Conservation (phyloP, 2,888 invertebrate genomes). For the Baronia brevicornis region DNA sequence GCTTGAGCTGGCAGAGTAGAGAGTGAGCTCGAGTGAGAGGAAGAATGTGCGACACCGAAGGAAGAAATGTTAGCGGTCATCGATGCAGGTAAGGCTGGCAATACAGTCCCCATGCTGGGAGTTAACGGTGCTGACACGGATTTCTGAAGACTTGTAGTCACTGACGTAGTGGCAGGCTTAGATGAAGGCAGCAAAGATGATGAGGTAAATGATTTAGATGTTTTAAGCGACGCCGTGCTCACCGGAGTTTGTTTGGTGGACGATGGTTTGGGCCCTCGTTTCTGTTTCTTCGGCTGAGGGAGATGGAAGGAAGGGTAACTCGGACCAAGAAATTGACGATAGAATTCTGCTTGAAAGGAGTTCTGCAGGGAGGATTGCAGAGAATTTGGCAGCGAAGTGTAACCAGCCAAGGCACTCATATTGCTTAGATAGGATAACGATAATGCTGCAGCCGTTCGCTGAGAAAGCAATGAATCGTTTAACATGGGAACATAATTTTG, state of each 20-base stretch:
- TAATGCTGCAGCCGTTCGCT: conserved; percentile 56
- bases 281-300: conserved; percentile 55
- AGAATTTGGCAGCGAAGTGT: conserved; percentile 42
- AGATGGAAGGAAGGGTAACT: conserved; percentile 41
- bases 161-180: conserved; percentile 35
- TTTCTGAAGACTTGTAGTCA: conserved; percentile 37
- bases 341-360: conserved; percentile 62
- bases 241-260: conserved; percentile 19
- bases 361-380: conserved; percentile 44
- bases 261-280: conserved; percentile 46
- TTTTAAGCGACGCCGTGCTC: conserved; percentile 27
- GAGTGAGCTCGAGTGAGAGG: conserved; percentile 26
- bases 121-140: conserved; percentile 36
- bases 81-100: conserved; percentile 51
- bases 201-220: conserved; percentile 33
- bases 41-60: conserved; percentile 18
- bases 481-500: conserved; percentile 57
- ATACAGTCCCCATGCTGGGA: conserved; percentile 58
- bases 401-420: conserved; percentile 51
- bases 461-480: conserved; percentile 48
- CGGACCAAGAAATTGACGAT: conserved; percentile 53
- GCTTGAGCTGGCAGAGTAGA: conserved; percentile 41
- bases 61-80: conserved; percentile 43
- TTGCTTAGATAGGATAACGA: conserved; percentile 53
- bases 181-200: conserved; percentile 23